Evolutionary conservation across 2,888 invertebrate species (phyloP), one percentile per base, ranked within the genome.

Genomic region (Xanthorhoe spadicearia): DNA sequence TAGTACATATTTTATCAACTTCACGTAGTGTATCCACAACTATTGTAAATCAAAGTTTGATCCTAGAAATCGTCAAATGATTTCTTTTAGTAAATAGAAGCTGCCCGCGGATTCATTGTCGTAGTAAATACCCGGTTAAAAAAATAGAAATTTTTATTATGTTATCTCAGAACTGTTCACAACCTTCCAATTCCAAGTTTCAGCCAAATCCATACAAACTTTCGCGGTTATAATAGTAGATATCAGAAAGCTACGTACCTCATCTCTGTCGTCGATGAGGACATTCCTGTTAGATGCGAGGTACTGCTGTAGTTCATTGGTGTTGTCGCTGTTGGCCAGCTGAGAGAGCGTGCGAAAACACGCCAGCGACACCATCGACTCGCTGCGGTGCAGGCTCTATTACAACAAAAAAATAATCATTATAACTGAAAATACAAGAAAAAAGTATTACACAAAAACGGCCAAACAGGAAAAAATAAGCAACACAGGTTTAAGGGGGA

Each of bases 341-440:
- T 95, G 95, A 83, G 96, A 94, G 81, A 98, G 94, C 79, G 97
- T 95, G 84, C 96, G 96, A 93, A 96, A 97, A 93, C 97, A 97
- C 81, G 93, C 92, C 86, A 97, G 94, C 76, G 97, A 97, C 94
- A 97, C 96, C 97, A 97, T 97, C 94, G 97, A 97, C 94, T 97
- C 97, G 90, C 96, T 96, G 93, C 96, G 96, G 89, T 97, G 96
- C 88, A 97, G 95, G 92, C 97, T 97, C 97, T 97, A 93, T 62
- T 83, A 84, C 64, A 68, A 71, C 58, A 64, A 32, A n/a, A 56
- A 56, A 48, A 48, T 48, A 8, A 48, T 17, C 32, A 63, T 32
- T 32, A 59, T 17, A 10, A 52, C 35, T 8, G 15, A 61, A 15
- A 48, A 32, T n/a, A 43, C 7, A 35, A 43, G 17, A 13, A 48